phyloP scores from a whole-genome alignment of 2,113 vertebrate species.

The Dipodomys ordii region DNA sequence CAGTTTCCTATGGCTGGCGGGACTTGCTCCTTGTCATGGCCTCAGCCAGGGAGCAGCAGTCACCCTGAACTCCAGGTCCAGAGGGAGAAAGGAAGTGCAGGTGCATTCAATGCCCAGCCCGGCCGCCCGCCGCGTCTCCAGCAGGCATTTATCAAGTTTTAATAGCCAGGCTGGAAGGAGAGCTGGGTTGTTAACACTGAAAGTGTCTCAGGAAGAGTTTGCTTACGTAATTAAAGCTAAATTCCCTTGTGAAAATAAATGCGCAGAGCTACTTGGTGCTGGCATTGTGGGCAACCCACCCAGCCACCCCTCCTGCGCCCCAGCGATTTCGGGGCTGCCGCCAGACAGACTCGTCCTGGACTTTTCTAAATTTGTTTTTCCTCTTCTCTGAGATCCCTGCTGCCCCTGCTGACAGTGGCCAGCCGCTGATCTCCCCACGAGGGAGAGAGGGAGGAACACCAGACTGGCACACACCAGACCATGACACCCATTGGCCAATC shows the following conservation, averaged over 20 bases:
- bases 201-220: constrained; percentile 62
- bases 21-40: background rate
- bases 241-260: constrained; percentile 70
- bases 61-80: background rate
- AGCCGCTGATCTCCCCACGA: constrained; percentile 2
- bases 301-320: background rate
- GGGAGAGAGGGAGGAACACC: background rate
- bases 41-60: background rate
- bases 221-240: constrained; percentile 62
- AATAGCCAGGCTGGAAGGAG: constrained; percentile 39
- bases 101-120: background rate
- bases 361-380: constrained; percentile 15
- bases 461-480: background rate
- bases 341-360: background rate
- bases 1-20: background rate
- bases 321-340: background rate
- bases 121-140: background rate
- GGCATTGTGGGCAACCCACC: background rate
- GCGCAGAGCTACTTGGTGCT: background rate
- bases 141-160: constrained; percentile 55
- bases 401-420: background rate
- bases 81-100: accelerated
- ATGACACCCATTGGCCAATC: background rate
- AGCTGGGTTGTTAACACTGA: constrained; percentile 55
- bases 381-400: background rate